Conservation (phyloP, 2,113 vertebrate species). For the Camarhynchus parvulus region DNA sequence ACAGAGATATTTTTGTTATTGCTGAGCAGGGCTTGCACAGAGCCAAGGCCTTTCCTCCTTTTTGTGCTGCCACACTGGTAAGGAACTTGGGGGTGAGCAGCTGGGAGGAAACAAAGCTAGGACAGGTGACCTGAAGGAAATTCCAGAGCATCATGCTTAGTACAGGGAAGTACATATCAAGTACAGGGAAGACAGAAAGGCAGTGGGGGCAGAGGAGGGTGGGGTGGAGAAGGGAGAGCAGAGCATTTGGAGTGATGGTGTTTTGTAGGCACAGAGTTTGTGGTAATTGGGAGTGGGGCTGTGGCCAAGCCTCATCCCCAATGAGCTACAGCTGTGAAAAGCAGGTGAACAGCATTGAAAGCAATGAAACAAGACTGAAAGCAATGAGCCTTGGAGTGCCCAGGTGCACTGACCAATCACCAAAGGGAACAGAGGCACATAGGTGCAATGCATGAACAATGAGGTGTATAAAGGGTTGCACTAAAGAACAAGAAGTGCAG, state of each 20-base stretch:
- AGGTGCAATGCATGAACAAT: neutral
- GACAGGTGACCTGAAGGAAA: too few species aligned
- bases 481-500: neutral
- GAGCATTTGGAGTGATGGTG: fast-evolving
- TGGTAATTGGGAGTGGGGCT: neutral
- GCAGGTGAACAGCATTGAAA: neutral
- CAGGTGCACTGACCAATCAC: neutral
- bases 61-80: fast-evolving
- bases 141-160: neutral
- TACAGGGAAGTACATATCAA: neutral
- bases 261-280: neutral
- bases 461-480: neutral
- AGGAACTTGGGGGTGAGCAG: neutral
- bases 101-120: neutral
- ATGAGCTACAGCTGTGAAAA: neutral
- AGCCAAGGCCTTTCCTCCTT: neutral
- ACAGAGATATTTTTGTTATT: neutral
- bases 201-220: fast-evolving
- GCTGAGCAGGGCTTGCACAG: neutral
- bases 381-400: neutral
- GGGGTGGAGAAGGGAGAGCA: fast-evolving
- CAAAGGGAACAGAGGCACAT: neutral
- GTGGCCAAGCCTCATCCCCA: neutral
- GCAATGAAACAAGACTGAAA: neutral
- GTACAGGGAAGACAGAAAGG: neutral